Base-by-base conservation (phyloP, 2,113 vertebrate genomes). In the Corythaixoides concolor region DNA sequence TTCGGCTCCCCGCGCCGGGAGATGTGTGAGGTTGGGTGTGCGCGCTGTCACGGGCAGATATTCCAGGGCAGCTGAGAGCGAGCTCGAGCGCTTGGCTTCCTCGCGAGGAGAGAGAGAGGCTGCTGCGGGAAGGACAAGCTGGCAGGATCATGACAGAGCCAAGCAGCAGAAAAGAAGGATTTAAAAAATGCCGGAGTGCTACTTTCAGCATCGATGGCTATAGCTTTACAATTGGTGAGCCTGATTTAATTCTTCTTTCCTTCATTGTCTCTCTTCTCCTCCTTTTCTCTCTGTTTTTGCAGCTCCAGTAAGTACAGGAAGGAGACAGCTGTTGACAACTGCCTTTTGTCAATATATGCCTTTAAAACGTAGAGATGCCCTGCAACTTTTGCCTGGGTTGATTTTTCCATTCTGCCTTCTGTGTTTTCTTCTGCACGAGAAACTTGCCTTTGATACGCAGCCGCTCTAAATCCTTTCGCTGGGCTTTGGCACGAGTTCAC, bases 161-260 rank as follows among this genome's bases (percentile, higher is more conserved):
- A 45, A 98, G 97, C 95, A 98, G 97, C 95, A 99, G 98, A 97
- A 99, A 99, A 97, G 98, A 99, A 93, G 98, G 98, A 74, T 99
- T 99, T 97, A 99, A 99, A 91, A 99, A 99, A 97, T 99, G 99
- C 97, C 98, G 98, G 95, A 99, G 99, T 97, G 99, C 99, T 94
- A 99, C 99, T 96, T 99, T 99, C 98, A 99, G 98, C 98, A 99
- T 99, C 72, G 99, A 99, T 86, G 99, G 99, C 97, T 99, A 99
- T 96, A 99, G 99, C 98, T 99, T 99, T 97, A 99, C 99, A 49
- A 99, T 99, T 89, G 99, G 99, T 99, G 98, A 98, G 95, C 93
- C 74, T n/a, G n/a, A 21, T 68, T 74, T 72, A 15, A 45, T 49
- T 83, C 55, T 20, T 80, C 28, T 56, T 67, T 41, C 33, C 39